phyloP scores from a whole-genome alignment of 1,140 invertebrate genomes.

The Macrotrachela quadricornifera region DNA sequence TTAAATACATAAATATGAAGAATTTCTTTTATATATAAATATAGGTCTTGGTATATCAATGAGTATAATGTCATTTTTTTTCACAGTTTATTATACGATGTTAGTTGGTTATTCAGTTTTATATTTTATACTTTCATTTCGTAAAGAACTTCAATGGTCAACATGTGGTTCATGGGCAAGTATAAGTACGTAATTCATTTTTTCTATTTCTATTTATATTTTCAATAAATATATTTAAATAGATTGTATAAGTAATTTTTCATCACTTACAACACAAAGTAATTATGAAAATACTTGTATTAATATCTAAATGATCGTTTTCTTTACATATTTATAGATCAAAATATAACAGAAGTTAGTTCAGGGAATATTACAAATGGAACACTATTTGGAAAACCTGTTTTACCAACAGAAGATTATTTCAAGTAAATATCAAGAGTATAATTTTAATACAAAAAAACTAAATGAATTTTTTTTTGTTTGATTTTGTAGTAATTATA shows the following conservation, averaged over 20 bases:
- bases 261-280: not conserved
- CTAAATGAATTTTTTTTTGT: not conserved
- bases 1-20: not conserved
- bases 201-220: not conserved
- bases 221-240: not conserved
- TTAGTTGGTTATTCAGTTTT: constrained; percentile 82
- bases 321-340: constrained; percentile 1
- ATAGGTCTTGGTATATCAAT: constrained; percentile 11
- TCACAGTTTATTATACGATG: constrained; percentile 51
- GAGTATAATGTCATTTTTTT: constrained; percentile 7
- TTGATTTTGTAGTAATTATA: constrained; percentile 22
- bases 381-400: constrained; percentile 33
- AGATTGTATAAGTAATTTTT: constrained; percentile 8
- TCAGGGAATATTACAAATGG: constrained; percentile 3
- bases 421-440: not conserved
- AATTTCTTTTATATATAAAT: too few species aligned
- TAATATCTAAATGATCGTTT: not conserved
- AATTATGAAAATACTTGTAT: constrained; percentile 2
- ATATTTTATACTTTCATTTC: constrained; percentile 70
- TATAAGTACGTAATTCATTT: constrained; percentile 27
- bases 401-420: constrained; percentile 11
- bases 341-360: not conserved
- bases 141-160: constrained; percentile 58
- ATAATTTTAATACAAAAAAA: not conserved
- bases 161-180: constrained; percentile 52